Conservation (phyloP, 1,140 invertebrate genomes). For the Achroia grisella region DNA sequence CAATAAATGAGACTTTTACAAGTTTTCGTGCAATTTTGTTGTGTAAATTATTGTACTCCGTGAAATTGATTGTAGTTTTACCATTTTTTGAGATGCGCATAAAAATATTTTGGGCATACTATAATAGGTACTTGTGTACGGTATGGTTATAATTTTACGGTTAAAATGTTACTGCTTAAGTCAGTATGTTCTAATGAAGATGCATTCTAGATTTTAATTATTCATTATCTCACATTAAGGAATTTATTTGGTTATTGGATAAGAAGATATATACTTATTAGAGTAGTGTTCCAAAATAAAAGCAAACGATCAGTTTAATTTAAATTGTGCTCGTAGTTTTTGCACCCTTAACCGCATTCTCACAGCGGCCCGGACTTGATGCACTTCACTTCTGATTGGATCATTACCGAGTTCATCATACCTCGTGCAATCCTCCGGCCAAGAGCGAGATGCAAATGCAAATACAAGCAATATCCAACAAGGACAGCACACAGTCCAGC, state of each 20-base stretch:
- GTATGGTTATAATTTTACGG: too few relatives aligned
- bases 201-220: too few relatives aligned
- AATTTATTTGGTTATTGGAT: too few relatives aligned
- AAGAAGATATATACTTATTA: neutral
- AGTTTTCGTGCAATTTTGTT: constrained; percentile 27
- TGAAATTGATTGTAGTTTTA: constrained; percentile 8
- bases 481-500: constrained; percentile 29
- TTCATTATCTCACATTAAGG: too few relatives aligned
- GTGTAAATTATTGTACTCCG: constrained; percentile 15
- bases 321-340: constrained; percentile 69
- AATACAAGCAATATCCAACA: constrained; percentile 15
- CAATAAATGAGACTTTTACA: constrained; percentile 42
- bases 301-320: constrained; percentile 66
- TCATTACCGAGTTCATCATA: constrained; percentile 74
- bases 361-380: constrained; percentile 64
- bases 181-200: too few relatives aligned
- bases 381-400: constrained; percentile 69
- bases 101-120: too few relatives aligned
- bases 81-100: neutral
- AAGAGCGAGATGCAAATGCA: constrained; percentile 41
- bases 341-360: constrained; percentile 71
- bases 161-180: too few relatives aligned
- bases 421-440: constrained; percentile 62
- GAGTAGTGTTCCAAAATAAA: constrained; percentile 53
- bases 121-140: too few relatives aligned